Evolutionary conservation across 1,140 invertebrate genomes (phyloP), one percentile per base, ranked within the genome.

Genomic region (Oryctes rhinoceros): DNA sequence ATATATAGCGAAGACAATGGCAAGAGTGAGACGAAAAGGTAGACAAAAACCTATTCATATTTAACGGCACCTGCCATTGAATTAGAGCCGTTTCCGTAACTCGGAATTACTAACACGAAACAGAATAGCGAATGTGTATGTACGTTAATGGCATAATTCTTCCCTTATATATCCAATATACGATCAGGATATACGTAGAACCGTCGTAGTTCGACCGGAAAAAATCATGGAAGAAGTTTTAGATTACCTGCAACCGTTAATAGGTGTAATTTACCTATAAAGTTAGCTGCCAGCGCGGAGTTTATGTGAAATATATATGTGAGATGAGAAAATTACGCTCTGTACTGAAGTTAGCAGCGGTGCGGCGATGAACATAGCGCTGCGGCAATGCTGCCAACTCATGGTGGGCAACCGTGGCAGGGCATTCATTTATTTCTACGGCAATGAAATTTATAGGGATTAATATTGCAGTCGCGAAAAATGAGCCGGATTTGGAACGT

Each of bases 401-500:
- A 59, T 59, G n/a, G 53, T 59, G 39, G n/a, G 39, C 39, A 44
- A 4, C 39, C 39, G 39, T 44, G 53, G 53, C 53, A 59, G 53
- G 18, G 53, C 18, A 59, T 59, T 59, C 13, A 59, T 59, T 59
- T 59, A 59, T 59, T 59, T 59, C 15, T 59, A 18, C 13, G 7
- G 18, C 53, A 59, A 13, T 15, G 53, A 59, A 59, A 59, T 59
- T 59, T 59, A 59, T 59, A 59, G 53, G 53, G 53, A 59, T 59
- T 59, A 59, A 59, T 59, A 59, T 59, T 59, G 53, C 53, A 59
- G 53, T 59, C 1, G 53, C 53, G 53, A 59, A 59, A 59, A 59
- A 59, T 59, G 53, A 59, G 53, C 53, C 53, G 53, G 53, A 59
- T 59, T 59, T 59, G 15, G 53, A 59, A 59, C 18, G 53, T 6